phyloP scores from a whole-genome alignment of 2,888 invertebrate genomes.

The Dolomedes plantarius region DNA sequence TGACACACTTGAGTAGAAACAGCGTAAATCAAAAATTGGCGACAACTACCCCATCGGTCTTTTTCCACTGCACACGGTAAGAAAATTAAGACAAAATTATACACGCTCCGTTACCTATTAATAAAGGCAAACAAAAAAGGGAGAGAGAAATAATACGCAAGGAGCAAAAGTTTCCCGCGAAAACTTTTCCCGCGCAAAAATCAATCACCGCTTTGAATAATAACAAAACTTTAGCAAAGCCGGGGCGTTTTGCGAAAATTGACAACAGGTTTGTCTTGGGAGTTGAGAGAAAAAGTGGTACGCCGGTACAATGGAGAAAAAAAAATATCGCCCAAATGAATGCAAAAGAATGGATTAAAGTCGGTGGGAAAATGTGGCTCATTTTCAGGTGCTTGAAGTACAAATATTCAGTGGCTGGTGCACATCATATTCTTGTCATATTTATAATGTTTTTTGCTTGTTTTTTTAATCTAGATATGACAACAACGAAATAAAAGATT shows the following conservation, averaged over 20 bases:
- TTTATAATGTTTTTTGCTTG: no score
- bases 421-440: no score
- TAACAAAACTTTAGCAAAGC: constrained; percentile 62
- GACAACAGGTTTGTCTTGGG: constrained; percentile 55
- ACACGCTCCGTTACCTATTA: constrained; percentile 60
- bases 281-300: constrained; percentile 1
- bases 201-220: constrained; percentile 61
- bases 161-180: constrained; percentile 31
- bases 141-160: not conserved
- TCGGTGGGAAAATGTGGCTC: not conserved
- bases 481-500: no score
- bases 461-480: no score
- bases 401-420: no score
- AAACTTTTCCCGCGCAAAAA: constrained; percentile 52
- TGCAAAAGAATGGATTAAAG: no score
- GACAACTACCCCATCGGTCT: constrained; percentile 13
- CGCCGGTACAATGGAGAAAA: not conserved
- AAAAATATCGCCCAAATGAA: not conserved
- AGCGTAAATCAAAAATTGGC: constrained; percentile 5
- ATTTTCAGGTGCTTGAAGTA: not conserved
- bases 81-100: constrained; percentile 59
- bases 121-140: constrained; percentile 44
- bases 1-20: constrained; percentile 3
- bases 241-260: constrained; percentile 34
- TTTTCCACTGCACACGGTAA: constrained; percentile 21